Percentiles rank a stretch among this genome's conserved stretches.
Conservation (phyloP, 1,140 invertebrate genomes). For the Papilio xuthus region DNA sequence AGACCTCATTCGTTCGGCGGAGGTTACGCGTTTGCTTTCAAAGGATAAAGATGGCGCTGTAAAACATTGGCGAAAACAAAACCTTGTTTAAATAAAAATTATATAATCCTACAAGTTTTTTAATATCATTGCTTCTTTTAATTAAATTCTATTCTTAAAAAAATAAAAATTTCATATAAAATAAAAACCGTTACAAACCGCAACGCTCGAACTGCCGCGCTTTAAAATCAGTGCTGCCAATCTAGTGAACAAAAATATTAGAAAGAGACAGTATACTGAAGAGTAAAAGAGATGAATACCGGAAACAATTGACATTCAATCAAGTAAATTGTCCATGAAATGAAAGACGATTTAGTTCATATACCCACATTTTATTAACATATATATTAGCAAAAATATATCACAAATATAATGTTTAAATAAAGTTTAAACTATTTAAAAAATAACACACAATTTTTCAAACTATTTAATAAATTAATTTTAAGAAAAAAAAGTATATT, state of each 20-base stretch:
- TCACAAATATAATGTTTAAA: neutral
- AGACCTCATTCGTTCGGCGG: slow-evolving; percentile 81
- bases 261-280: neutral
- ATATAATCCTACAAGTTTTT: neutral
- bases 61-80: neutral
- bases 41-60: slow-evolving; percentile 51
- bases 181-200: no score
- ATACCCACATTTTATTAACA: slow-evolving; percentile 73
- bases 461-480: neutral
- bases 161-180: no score
- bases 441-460: neutral
- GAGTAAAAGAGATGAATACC: neutral
- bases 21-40: slow-evolving; percentile 84
- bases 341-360: slow-evolving; percentile 61
- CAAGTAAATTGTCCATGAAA: neutral
- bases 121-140: neutral
- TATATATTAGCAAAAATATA: slow-evolving; percentile 43
- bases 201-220: no score
- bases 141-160: no score
- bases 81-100: neutral
- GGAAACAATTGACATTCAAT: neutral
- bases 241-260: neutral
- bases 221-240: neutral
- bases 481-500: neutral
- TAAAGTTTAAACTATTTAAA: neutral